These are phyloP conservation scores for Vicugna pacos DNA, from an alignment of 2,113 vertebrate genomes.

Conservation along the genomic window DNA sequence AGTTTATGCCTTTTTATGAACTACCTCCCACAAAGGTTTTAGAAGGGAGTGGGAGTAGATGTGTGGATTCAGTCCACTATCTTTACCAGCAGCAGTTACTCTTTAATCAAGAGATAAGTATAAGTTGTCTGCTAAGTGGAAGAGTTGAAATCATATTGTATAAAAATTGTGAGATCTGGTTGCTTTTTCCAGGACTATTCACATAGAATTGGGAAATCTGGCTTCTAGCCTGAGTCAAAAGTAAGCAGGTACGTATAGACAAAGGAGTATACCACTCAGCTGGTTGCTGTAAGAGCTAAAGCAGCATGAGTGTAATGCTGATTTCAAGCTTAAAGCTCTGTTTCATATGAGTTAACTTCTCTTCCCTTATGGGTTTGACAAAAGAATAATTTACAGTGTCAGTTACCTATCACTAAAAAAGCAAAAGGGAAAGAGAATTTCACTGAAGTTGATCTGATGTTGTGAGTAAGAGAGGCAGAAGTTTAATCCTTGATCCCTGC, in stretches of 20 bases:
- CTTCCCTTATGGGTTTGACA: background rate
- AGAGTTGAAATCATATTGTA: background rate
- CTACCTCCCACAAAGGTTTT: background rate
- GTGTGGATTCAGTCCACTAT: background rate
- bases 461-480: background rate
- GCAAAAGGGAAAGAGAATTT: constrained; percentile 19
- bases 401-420: background rate
- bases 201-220: background rate
- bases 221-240: background rate
- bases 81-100: background rate
- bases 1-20: background rate
- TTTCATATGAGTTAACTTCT: background rate
- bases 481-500: background rate
- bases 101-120: constrained; percentile 3
- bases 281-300: background rate
- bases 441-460: background rate
- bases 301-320: background rate
- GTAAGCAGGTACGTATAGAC: background rate
- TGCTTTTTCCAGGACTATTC: background rate
- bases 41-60: background rate
- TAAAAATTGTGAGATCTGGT: background rate
- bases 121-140: background rate
- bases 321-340: background rate
- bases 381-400: background rate
- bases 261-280: background rate